Evolutionary conservation across 2,113 vertebrate genomes (phyloP).

Genomic region (Romanogobio albipinnatus): DNA sequence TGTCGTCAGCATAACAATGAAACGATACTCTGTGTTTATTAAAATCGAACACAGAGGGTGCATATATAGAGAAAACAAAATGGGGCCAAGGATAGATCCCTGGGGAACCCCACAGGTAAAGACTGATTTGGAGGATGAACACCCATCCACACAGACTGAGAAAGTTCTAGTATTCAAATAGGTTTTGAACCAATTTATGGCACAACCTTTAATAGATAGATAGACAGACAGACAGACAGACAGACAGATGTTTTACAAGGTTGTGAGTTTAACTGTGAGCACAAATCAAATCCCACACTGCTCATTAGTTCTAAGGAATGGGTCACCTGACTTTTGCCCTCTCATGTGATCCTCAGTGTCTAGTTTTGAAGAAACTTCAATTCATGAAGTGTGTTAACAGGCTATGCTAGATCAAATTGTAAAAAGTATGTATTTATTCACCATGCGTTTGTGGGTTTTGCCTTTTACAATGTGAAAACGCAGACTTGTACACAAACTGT

Average conservation of each 20-base stretch:
- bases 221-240: not conserved
- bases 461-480: not conserved
- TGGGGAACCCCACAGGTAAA: no score
- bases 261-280: slow-evolving; percentile 20
- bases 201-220: not conserved
- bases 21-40: no score
- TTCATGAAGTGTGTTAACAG: not conserved
- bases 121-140: no score
- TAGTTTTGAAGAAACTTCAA: not conserved
- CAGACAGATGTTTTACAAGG: not conserved
- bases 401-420: not conserved
- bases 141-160: no score
- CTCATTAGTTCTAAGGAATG: not conserved
- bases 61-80: no score
- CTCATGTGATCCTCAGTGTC: slow-evolving; percentile 23
- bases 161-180: no score
- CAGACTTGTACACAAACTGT: not conserved
- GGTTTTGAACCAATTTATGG: no score
- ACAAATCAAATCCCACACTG: slow-evolving; percentile 15
- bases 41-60: no score
- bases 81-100: no score
- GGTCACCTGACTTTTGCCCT: slow-evolving; percentile 4
- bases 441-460: not conserved
- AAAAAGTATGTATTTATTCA: not conserved
- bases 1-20: no score